Percentiles rank a stretch among this genome's conserved stretches.
These are phyloP conservation scores for Phocoena phocoena DNA, from an alignment of 2,113 vertebrate genomes.

Conservation along the genomic window DNA sequence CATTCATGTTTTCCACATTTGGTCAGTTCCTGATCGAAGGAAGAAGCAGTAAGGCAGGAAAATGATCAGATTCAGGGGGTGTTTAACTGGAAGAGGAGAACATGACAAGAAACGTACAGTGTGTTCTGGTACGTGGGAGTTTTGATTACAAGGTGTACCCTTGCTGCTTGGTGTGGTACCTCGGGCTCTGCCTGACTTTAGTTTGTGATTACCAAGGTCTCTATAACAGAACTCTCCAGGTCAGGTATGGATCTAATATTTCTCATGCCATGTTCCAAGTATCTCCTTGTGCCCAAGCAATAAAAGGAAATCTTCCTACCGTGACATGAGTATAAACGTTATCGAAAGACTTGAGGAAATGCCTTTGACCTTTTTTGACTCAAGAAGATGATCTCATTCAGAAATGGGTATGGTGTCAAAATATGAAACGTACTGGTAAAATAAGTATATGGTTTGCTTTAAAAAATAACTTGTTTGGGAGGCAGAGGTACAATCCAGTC, in stretches of 20 bases:
- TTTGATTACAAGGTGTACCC: constrained; percentile 26
- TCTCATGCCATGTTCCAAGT: not conserved
- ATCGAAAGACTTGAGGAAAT: constrained; percentile 35
- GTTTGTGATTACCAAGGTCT: not conserved
- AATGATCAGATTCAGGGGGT: constrained; percentile 19
- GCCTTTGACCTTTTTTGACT: constrained; percentile 28
- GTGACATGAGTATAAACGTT: not conserved
- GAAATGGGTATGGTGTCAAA: constrained; percentile 40
- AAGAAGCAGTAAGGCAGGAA: not conserved
- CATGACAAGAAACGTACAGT: not conserved
- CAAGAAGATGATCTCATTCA: constrained; percentile 21
- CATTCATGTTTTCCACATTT: not conserved
- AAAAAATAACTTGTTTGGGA: not conserved
- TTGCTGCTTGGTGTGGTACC: not conserved
- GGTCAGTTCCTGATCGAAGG: constrained; percentile 5
- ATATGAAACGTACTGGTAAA: constrained; percentile 21
- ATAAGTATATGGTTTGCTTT: not conserved
- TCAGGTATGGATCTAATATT: not conserved
- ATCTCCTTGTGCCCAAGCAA: not conserved
- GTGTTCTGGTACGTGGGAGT: not conserved
- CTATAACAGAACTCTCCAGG: not conserved
- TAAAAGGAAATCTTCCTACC: not conserved
- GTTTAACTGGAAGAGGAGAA: not conserved
- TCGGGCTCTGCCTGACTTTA: not conserved
- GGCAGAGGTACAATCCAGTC: not conserved